These are phyloP conservation scores for Gasteruption jaculator DNA, from an alignment of 2,888 invertebrate species.

Conservation along the genomic window DNA sequence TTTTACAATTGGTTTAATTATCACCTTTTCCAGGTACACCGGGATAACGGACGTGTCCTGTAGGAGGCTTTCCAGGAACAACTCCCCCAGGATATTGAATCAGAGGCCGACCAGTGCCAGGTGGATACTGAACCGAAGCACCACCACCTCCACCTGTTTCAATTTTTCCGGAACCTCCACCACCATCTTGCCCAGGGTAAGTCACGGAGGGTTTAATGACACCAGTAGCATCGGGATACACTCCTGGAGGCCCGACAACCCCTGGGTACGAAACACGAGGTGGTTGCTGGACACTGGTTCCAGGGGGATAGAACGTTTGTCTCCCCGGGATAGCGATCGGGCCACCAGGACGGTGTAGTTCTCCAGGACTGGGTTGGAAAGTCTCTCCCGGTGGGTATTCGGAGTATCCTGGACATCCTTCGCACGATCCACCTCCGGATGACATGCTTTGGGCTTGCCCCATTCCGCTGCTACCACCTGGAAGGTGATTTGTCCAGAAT, in stretches of 20 bases:
- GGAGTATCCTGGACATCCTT: slow-evolving; percentile 58
- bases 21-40: too few species aligned
- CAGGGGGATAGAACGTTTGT: too few species aligned
- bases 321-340: slow-evolving; percentile 9
- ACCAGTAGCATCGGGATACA: too few species aligned
- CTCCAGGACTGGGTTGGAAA: background rate
- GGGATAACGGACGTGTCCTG: too few species aligned
- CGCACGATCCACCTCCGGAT: slow-evolving; percentile 63
- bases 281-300: too few species aligned
- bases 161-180: slow-evolving; percentile 14
- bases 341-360: background rate
- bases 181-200: too few species aligned
- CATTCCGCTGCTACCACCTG: slow-evolving; percentile 79
- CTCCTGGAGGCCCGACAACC: too few species aligned
- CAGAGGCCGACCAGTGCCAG: slow-evolving; percentile 2
- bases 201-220: too few species aligned
- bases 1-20: too few species aligned
- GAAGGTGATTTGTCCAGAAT: slow-evolving; percentile 31
- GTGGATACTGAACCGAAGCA: slow-evolving; percentile 21
- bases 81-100: slow-evolving; percentile 13
- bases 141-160: slow-evolving; percentile 19
- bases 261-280: too few species aligned
- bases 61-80: too few species aligned
- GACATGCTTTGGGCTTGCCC: slow-evolving; percentile 87
- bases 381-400: background rate